Conservation (phyloP, 2,888 invertebrate genomes). For the Opisthograptis luteolata region DNA sequence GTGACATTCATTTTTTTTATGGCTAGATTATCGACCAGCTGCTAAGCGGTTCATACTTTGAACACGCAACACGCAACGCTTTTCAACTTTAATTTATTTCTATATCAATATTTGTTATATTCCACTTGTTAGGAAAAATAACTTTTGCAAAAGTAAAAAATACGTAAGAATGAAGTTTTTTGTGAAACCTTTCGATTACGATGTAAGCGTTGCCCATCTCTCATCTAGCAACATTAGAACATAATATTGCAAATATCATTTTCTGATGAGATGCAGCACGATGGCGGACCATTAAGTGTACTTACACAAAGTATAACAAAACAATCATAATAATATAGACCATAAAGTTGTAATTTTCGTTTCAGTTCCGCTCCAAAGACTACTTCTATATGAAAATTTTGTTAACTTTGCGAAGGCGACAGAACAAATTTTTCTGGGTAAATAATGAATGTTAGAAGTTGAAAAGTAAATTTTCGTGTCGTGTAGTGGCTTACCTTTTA, state of each 20-base stretch:
- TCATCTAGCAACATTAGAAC: slow-evolving; percentile 5
- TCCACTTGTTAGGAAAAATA: too few relatives aligned
- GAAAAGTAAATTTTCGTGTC: slow-evolving; percentile 1
- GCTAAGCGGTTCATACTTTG: not conserved
- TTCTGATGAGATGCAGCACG: slow-evolving; percentile 17
- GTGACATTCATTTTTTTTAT: slow-evolving; percentile 12
- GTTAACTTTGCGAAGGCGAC: not conserved
- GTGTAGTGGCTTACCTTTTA: not conserved
- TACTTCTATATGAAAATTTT: too few relatives aligned
- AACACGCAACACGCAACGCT: slow-evolving; percentile 5
- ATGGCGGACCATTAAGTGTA: slow-evolving; percentile 9
- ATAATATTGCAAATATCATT: slow-evolving; percentile 19
- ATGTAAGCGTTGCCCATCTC: slow-evolving; percentile 17
- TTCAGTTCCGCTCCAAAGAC: not conserved
- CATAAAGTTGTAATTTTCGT: not conserved
- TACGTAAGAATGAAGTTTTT: slow-evolving; percentile 21
- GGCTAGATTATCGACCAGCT: slow-evolving; percentile 12
- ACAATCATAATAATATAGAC: not conserved
- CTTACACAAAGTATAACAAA: slow-evolving; percentile 14
- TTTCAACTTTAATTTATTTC: not conserved
- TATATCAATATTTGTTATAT: not conserved
- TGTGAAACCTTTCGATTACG: slow-evolving; percentile 17
- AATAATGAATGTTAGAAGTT: not conserved
- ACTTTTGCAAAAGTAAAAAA: slow-evolving; percentile 2
- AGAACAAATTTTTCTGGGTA: not conserved